These are phyloP conservation scores for Cuniculus paca DNA, from an alignment of 2,797 vertebrate species.

Conservation along the genomic window DNA sequence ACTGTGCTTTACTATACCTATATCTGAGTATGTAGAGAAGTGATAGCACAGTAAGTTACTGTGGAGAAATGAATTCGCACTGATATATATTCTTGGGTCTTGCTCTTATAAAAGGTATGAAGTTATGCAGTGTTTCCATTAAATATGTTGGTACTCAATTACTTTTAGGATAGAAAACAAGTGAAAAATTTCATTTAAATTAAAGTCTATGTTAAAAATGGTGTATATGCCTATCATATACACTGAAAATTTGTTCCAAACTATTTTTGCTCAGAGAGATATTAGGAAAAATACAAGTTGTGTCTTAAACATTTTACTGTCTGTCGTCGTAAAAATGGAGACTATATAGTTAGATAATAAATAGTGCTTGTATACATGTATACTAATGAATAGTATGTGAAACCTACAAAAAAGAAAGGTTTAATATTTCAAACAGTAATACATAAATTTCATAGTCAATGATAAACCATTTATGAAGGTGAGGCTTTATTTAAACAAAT, in stretches of 20 bases:
- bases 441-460: neutral
- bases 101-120: no score
- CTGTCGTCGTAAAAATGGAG: neutral
- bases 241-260: neutral
- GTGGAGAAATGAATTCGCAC: neutral
- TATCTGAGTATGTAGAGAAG: neutral
- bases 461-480: neutral
- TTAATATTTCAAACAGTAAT: constrained; percentile 12
- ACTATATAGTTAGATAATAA: neutral
- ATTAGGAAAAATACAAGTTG: neutral
- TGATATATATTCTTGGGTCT: neutral
- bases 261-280: constrained; percentile 13
- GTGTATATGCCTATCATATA: neutral
- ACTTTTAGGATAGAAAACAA: constrained; percentile 3
- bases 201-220: neutral
- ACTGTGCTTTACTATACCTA: neutral
- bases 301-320: neutral
- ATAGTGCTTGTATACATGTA: neutral
- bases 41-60: neutral
- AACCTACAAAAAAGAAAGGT: neutral
- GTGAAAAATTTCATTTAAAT: neutral
- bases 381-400: neutral
- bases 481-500: neutral
- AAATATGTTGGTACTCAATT: neutral
- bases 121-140: neutral